Conservation (phyloP, 1,140 invertebrate genomes). For the Argopecten irradians region DNA sequence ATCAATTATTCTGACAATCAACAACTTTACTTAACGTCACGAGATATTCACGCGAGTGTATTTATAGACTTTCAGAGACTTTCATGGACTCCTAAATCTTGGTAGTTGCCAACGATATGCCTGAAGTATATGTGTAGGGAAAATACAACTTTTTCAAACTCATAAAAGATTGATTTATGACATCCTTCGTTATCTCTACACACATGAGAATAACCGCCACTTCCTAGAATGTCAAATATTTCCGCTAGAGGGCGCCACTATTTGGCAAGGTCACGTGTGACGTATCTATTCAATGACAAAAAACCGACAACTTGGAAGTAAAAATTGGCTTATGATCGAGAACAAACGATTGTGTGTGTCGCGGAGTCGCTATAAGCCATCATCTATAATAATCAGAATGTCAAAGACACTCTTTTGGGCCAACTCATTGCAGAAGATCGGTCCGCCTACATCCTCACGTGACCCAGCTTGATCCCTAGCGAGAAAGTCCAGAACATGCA, state of each 20-base stretch:
- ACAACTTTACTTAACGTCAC: too few species aligned
- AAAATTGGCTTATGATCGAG: not conserved
- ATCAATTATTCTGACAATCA: too few species aligned
- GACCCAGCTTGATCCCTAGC: not conserved
- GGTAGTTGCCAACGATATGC: not conserved
- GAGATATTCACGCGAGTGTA: too few species aligned
- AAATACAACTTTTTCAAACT: not conserved
- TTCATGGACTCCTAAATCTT: not conserved
- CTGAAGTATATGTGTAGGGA: not conserved
- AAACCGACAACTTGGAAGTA: not conserved
- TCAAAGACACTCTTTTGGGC: not conserved
- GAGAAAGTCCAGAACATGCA: not conserved
- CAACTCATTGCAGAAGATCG: not conserved
- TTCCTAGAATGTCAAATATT: not conserved
- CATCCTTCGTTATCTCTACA: not conserved
- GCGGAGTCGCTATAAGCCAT: not conserved
- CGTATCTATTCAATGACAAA: conserved; percentile 8
- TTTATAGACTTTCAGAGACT: too few species aligned
- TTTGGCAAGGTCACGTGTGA: not conserved
- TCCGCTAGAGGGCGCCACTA: not conserved
- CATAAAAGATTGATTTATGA: not conserved
- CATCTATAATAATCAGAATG: conserved; percentile 1
- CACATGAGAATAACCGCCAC: not conserved
- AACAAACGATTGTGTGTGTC: not conserved
- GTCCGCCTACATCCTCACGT: not conserved